A percentile compares a stretch with the other conserved stretches of the same genome.
These are phyloP conservation scores for Sisor rabdophorus DNA, from an alignment of 2,113 vertebrate genomes.

Conservation along the genomic window DNA sequence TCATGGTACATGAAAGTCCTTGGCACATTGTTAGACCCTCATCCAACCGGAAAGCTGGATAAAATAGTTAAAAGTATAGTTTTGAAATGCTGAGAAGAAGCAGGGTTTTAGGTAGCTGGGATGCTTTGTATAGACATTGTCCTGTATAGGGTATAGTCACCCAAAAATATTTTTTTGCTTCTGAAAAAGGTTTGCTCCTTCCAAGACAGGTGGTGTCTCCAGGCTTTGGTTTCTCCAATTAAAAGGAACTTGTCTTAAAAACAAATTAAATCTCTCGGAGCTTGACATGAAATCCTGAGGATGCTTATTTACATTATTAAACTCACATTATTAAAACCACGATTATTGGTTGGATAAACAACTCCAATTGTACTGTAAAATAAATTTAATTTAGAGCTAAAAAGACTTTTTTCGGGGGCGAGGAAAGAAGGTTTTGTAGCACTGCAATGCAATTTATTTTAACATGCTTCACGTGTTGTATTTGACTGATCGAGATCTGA, in stretches of 20 bases:
- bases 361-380: neutral
- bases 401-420: neutral
- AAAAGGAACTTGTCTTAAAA: neutral
- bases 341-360: neutral
- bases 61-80: neutral
- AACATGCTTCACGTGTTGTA: neutral
- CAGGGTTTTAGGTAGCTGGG: neutral
- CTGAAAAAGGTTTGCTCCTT: neutral
- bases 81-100: neutral
- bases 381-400: too few species aligned
- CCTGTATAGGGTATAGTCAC: neutral
- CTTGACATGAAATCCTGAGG: neutral
- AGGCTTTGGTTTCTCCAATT: neutral
- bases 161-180: neutral
- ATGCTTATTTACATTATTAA: slow-evolving; percentile 12
- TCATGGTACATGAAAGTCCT: neutral
- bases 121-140: neutral
- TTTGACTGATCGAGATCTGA: neutral
- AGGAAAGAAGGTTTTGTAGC: neutral
- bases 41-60: neutral
- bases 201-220: neutral
- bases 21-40: neutral
- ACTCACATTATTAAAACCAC: slow-evolving; percentile 27
- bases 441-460: neutral
- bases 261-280: slow-evolving; percentile 9